Base-by-base conservation (phyloP, 2,888 invertebrate species). In the Brachyptera risi region DNA sequence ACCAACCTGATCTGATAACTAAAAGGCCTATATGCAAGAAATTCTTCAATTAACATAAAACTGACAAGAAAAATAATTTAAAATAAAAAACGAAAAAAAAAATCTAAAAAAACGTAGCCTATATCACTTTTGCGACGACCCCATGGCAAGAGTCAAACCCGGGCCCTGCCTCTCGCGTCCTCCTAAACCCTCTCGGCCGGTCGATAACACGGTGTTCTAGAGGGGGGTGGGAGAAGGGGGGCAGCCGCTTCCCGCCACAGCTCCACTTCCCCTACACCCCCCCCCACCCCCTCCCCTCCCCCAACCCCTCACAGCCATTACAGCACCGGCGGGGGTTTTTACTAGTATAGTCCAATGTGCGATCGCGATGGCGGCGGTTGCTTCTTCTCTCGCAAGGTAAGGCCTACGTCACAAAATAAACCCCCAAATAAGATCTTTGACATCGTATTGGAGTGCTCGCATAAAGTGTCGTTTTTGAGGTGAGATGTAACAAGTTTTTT, bases 311-410 rank as follows among this genome's bases (percentile, higher is more conserved):
- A 9, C 17, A 17, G 3, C 49, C 49, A 49, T 9, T 19, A 51
- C 47, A 58, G 47, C 50, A 37, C 49, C 42, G 59, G 59, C 47
- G 56, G 47, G 27, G 21, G 27, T 56, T 54, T 51, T 38, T 37
- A 47, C 40, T 57, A 47, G 56, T n/a, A n/a, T n/a, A n/a, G 68
- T 66, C 67, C 65, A 56, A 86, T 86, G 86, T 86, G 85, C 75
- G 86, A 86, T 79, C 83, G 82, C 78, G 83, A 83, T 58, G 68
- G 83, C 75, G 83, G 83, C 72, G 86, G 86, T 74, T 87, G 86
- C 78, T 86, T 86, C 78, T 85, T 83, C 74, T 78, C 80, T 67
- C 78, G 79, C 74, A 81, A 81, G 81, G 81, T 81, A 78, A 78
- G 62, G 26, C 11, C 11, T 31, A 31, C 11, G n/a, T n/a, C n/a